phyloP scores from a whole-genome alignment of 2,113 vertebrate species.

The Entosphenus tridentatus region DNA sequence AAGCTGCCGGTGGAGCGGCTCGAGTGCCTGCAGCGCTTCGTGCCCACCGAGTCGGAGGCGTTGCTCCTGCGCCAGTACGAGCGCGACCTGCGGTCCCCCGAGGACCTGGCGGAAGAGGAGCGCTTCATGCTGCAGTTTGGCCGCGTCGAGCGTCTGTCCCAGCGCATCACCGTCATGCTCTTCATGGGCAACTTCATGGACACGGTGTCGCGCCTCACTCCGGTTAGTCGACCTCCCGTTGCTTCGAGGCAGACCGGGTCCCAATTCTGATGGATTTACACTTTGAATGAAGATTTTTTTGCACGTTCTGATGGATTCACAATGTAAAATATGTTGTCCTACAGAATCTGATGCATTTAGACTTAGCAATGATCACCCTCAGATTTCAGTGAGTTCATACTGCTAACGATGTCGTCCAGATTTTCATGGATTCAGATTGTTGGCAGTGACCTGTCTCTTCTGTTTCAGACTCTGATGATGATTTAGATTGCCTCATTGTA shows the following conservation, averaged over 20 bases:
- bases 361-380: too few relatives aligned
- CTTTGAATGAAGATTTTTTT: too few relatives aligned
- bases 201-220: constrained; percentile 58
- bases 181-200: constrained; percentile 74
- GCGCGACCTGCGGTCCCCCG: constrained; percentile 50
- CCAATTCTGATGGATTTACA: too few relatives aligned
- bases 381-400: too few relatives aligned
- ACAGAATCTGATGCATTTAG: too few relatives aligned
- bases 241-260: not conserved
- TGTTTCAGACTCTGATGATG: too few relatives aligned
- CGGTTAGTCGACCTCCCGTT: constrained; percentile 24
- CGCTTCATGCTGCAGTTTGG: constrained; percentile 78
- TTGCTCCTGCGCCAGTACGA: constrained; percentile 12
- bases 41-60: not conserved
- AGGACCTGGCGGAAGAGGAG: constrained; percentile 66
- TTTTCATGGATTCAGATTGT: too few relatives aligned
- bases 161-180: constrained; percentile 80
- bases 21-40: not conserved
- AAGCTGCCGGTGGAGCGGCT: constrained; percentile 3
- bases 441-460: too few relatives aligned
- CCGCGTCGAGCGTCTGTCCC: constrained; percentile 71
- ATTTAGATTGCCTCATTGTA: too few relatives aligned
- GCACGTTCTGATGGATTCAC: too few relatives aligned
- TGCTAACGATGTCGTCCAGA: too few relatives aligned
- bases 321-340: too few relatives aligned